Evolutionary conservation across 2,888 invertebrate genomes (phyloP), one percentile per base, ranked within the genome.

Genomic region (Sinelater perroti): DNA sequence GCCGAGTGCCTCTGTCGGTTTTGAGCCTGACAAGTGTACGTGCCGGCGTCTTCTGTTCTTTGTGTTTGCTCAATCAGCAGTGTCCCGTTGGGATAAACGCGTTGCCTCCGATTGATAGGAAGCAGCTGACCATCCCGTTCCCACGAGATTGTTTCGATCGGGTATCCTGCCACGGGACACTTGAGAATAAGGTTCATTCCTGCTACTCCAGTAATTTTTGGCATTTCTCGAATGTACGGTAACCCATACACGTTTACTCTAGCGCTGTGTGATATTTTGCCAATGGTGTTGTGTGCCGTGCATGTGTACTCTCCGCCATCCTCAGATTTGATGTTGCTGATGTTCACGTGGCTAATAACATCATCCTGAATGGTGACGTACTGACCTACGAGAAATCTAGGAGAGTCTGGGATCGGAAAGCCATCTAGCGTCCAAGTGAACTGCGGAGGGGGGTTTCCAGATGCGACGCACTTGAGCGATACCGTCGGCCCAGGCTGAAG

Each of bases 401-500:
- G 80, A 74, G 79, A 80, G 62, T 78, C 78, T 1, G 79, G 79
- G 46, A 79, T 75, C 45, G 93, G 89, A 79, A 93, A 93, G 38
- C 93, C 93, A 75, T 95, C 95, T 64, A 95, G 82, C 5, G 90
- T 86, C 96, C 96, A 97, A 44, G 88, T 87, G 79, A 97, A 93
- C 76, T 91, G 90, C 2, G 96, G 96, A 44, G 93, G 90, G 4
- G 96, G 96, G 79, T 93, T 95, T 44, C 96, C 96, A 71, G 93
- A 90, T n/a, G 95, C 95, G 60, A 92, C 91, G 80, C 96, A 97
- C 79, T 93, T 93, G 66, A 97, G 83, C 13, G 95, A 93, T 40
- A 95, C 91, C 63, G 91, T 90, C 21, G 94, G 93, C 11, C 95
- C 95, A 0, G 93, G 94, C 74, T 94, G 94, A 59, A 95, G 80